A percentile compares a stretch with the other conserved stretches of the same genome.
These are phyloP conservation scores for Bombus difficillimus DNA, from an alignment of 1,140 invertebrate genomes.

Conservation along the genomic window DNA sequence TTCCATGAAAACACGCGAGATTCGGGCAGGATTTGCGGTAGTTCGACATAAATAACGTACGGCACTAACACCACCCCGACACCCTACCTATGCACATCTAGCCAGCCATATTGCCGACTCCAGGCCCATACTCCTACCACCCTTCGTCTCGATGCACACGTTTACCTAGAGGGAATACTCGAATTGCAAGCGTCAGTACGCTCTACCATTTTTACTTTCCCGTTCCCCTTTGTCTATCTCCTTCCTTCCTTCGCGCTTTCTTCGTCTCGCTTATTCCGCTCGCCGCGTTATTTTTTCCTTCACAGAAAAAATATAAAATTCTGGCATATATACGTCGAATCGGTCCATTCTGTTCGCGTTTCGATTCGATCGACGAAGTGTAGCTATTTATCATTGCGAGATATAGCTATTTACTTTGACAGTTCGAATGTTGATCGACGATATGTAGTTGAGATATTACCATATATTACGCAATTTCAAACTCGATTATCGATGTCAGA, in stretches of 20 bases:
- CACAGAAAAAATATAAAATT: not conserved
- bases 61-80: conserved; percentile 80
- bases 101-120: conserved; percentile 79
- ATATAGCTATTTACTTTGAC: not conserved
- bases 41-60: conserved; percentile 81
- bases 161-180: conserved; percentile 45
- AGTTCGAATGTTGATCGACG: not conserved
- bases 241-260: not conserved
- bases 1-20: conserved; percentile 82
- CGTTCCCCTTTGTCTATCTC: not conserved
- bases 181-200: not conserved
- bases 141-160: conserved; percentile 39
- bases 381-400: not conserved
- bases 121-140: conserved; percentile 58
- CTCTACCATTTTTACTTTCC: not conserved
- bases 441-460: not conserved
- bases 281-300: not conserved
- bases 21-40: conserved; percentile 80
- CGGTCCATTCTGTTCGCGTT: not conserved
- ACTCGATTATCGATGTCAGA: conserved; percentile 24
- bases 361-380: too few species aligned
- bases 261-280: not conserved
- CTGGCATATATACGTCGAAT: not conserved
- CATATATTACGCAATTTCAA: not conserved
- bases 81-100: conserved; percentile 80